Evolutionary conservation across 2,797 vertebrate genomes (phyloP), one percentile per base, ranked within the genome.

Genomic region (Pangasius sanitwongsei): DNA sequence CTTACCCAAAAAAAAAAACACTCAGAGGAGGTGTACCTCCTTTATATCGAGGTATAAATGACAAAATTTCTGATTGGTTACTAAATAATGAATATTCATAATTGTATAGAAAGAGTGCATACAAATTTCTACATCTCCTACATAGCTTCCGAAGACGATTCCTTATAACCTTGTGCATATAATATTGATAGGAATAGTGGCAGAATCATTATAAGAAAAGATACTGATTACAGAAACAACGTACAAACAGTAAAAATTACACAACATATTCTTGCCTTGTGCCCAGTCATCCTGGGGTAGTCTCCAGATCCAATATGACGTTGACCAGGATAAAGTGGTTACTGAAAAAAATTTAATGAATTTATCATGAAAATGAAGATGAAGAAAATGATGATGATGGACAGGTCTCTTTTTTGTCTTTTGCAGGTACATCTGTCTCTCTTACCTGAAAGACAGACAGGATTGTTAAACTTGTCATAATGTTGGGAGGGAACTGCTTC

Each of bases 401-500:
- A 72, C 11, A 74, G 9, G 37, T 28, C 25, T 28, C 4, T 75
- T 31, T 15, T 53, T 37, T 80, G 31, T 88, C 59, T 85, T 63
- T 74, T 72, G 34, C 88, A 89, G 88, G 13, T 61, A 12, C 41
- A 37, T 48, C 74, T 48, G 37, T 69, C 34, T 77, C 59, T 80
- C 55, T 53, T 75, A 48, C 7, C 18, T 75, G 67, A 84, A 87
- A 85, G 16, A 83, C 69, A 75, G 37, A 83, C 37, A 85, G 53
- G 53, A 4, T 59, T n/a, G 37, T 53, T 74, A 59, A 65, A 87
- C n/a, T 67, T 78, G 53, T 50, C 34, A 25, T 72, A 50, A 86
- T 86, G 88, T 69, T 74, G 37, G 53, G 65, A 50, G 86, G 44
- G 31, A 80, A 67, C 61, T 65, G 86, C 37, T 95, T 95, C 0